Evolutionary conservation across 2,113 vertebrate genomes (phyloP).

Genomic region (Arothron firmamentum): DNA sequence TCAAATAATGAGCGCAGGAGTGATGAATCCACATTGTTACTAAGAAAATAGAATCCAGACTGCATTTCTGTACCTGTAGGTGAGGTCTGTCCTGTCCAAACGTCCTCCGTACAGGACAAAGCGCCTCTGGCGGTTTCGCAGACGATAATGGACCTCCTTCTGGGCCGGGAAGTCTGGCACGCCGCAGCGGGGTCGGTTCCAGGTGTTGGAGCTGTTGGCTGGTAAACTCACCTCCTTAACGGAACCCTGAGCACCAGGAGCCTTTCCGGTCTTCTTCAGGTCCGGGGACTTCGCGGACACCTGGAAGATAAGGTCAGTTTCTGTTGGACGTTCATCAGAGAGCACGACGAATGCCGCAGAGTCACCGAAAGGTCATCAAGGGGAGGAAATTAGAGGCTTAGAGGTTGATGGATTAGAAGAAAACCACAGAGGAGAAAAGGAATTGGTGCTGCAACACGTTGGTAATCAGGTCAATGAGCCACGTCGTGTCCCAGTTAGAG

Average conservation of each 20-base stretch:
- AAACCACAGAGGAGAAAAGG: not conserved
- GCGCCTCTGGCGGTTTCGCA: conserved; percentile 79
- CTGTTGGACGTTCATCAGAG: not conserved
- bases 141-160: conserved; percentile 22
- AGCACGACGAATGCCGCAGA: not conserved
- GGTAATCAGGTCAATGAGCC: conserved; percentile 17
- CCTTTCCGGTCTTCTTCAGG: conserved; percentile 53
- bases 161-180: conserved; percentile 77
- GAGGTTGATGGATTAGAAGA: not conserved
- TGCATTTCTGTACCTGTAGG: conserved; percentile 81
- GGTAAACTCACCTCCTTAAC: conserved; percentile 35
- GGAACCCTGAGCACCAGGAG: conserved; percentile 41
- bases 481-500: conserved; percentile 13
- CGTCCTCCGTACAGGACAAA: conserved; percentile 84
- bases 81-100: conserved; percentile 85
- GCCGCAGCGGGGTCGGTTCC: conserved; percentile 81
- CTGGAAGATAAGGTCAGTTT: conserved; percentile 15
- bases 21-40: too few species aligned
- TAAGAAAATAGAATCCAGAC: too few species aligned
- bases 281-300: conserved; percentile 49
- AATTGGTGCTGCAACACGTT: conserved; percentile 1
- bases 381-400: not conserved
- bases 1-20: too few species aligned
- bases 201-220: conserved; percentile 16
- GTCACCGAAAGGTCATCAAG: not conserved